Conservation (phyloP, 1,140 invertebrate species). For the Mylabris phalerata region DNA sequence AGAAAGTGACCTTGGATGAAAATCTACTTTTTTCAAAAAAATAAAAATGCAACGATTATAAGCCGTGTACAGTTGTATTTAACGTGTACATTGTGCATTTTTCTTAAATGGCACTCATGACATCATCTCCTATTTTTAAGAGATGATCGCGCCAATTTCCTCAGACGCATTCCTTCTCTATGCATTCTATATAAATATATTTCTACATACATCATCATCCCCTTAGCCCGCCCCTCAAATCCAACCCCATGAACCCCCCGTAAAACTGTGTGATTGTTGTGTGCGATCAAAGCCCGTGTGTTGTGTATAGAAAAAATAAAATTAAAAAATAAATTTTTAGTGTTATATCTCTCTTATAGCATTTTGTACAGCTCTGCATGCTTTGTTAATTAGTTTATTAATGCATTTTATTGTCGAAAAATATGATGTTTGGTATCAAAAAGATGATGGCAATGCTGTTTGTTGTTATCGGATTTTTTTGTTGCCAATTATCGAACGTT, state of each 20-base stretch:
- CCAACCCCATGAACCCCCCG: background rate
- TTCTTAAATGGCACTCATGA: conserved; percentile 1
- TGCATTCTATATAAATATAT: conserved; percentile 34
- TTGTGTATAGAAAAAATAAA: background rate
- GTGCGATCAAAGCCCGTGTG: conserved; percentile 19
- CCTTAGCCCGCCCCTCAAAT: background rate
- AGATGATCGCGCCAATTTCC: conserved; percentile 10
- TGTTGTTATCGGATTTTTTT: too few species aligned
- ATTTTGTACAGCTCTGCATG: conserved; percentile 40
- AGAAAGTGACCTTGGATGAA: conserved; percentile 43
- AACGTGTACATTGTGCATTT: conserved; percentile 11
- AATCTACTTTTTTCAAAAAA: conserved; percentile 37
- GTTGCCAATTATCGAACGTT: conserved; percentile 1
- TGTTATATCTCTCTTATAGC: conserved; percentile 27
- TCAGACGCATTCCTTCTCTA: conserved; percentile 35
- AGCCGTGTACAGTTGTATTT: conserved; percentile 16
- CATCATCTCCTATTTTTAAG: background rate
- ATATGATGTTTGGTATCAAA: conserved; percentile 7
- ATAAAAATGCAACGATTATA: conserved; percentile 39
- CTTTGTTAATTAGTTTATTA: conserved; percentile 31
- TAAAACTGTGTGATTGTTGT: conserved; percentile 24
- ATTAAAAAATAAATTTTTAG: conserved; percentile 30
- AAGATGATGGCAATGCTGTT: too few species aligned
- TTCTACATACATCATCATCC: conserved; percentile 19
- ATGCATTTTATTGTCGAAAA: conserved; percentile 24